Percentiles rank a stretch among this genome's conserved stretches.
phyloP scores from a whole-genome alignment of 2,113 vertebrate genomes.

The Apaloderma vittatum region DNA sequence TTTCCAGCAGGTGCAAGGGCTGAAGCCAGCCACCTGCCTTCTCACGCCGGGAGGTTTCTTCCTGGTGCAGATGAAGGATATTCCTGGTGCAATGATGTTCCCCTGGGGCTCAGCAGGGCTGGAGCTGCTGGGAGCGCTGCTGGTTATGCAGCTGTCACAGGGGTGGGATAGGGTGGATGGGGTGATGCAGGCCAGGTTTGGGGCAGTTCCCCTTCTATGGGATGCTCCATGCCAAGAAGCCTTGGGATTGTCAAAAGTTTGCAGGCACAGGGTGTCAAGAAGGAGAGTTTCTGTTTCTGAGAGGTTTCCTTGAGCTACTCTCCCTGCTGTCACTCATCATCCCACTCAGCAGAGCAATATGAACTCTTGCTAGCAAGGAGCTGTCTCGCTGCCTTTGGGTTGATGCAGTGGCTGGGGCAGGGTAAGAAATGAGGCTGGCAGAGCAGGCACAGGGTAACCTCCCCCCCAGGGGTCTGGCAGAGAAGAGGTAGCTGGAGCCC shows the following conservation, averaged over 20 bases:
- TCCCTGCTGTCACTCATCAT: neutral
- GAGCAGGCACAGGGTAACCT: accelerated
- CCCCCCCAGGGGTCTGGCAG: accelerated
- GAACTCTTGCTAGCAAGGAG: neutral
- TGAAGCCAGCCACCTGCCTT: neutral
- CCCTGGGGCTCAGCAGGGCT: neutral
- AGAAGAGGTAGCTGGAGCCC: neutral
- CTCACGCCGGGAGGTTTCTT: neutral
- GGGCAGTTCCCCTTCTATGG: neutral
- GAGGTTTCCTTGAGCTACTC: neutral
- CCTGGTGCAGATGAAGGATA: neutral
- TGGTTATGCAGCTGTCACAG: accelerated
- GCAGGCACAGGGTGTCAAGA: neutral
- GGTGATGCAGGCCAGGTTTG: accelerated
- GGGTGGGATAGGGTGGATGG: accelerated
- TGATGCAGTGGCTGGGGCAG: neutral
- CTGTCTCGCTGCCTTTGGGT: accelerated
- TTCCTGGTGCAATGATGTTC: neutral
- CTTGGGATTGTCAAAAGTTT: neutral
- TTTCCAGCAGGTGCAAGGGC: neutral
- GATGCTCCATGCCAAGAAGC: neutral
- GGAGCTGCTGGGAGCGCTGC: accelerated
- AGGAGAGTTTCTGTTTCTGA: neutral
- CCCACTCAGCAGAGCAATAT: neutral
- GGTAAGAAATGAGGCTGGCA: neutral